Conservation (phyloP, 37 sponge, comb jelly and placozoan genomes). For the Eunapius fragilis region DNA sequence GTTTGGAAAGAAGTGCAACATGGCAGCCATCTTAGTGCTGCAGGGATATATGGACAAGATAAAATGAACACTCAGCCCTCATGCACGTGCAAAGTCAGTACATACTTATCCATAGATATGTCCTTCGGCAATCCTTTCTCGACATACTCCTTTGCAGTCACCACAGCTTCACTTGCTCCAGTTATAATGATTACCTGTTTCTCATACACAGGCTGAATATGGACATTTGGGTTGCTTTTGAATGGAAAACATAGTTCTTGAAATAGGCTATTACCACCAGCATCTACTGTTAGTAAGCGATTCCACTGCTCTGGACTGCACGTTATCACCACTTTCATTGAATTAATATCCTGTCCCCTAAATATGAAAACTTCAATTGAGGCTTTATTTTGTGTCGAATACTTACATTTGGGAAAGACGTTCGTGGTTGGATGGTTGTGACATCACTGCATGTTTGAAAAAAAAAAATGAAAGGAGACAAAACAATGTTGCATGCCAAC, state of each 20-base stretch:
- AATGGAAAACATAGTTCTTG: constrained; percentile 48
- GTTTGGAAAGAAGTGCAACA: background rate
- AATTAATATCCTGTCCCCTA: too few relatives aligned
- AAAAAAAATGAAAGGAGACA: background rate
- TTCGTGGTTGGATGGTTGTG: background rate
- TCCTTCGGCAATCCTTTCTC: background rate
- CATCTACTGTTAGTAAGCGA: constrained; percentile 21
- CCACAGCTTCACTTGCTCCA: constrained; percentile 52
- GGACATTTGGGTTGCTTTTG: constrained; percentile 56
- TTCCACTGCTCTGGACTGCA: constrained; percentile 49
- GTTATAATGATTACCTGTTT: constrained; percentile 15
- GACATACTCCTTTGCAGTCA: constrained; percentile 26
- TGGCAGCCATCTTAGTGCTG: background rate
- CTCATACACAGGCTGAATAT: constrained; percentile 5
- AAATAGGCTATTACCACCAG: constrained; percentile 22
- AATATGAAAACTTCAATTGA: too few relatives aligned
- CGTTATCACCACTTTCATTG: background rate
- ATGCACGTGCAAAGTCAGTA: background rate
- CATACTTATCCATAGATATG: background rate
- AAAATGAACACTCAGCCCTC: background rate
- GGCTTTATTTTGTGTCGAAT: background rate
- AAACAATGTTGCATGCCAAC: background rate
- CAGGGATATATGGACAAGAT: background rate
- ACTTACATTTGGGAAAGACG: background rate
- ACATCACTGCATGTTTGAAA: background rate